A percentile compares a stretch with the other conserved stretches of the same genome.
Evolutionary conservation across 2,888 invertebrate genomes (phyloP).

Genomic region (Luffia ferchaultella): DNA sequence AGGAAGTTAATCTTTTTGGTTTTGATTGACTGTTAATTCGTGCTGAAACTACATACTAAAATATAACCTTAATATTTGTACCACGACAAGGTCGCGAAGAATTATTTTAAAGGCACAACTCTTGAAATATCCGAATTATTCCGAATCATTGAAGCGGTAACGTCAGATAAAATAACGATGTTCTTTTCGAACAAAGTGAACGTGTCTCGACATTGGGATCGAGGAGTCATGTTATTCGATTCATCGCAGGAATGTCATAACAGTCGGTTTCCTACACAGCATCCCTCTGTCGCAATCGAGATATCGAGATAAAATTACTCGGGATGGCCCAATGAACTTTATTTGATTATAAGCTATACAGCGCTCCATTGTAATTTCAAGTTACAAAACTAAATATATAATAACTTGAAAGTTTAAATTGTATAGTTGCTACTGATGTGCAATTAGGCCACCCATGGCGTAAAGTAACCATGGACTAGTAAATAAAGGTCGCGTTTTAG

Average conservation of each 20-base stretch:
- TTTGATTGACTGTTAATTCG: no score
- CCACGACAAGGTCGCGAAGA: no score
- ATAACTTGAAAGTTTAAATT: background rate
- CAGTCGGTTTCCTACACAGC: background rate
- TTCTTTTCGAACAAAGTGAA: no score
- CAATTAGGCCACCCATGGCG: background rate
- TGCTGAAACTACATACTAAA: no score
- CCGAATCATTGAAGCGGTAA: no score
- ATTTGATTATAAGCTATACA: background rate
- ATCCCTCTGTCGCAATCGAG: background rate
- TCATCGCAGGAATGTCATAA: constrained; percentile 21
- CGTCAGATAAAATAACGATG: no score
- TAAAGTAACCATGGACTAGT: no score
- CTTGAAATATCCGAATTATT: no score
- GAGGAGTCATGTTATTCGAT: constrained; percentile 1
- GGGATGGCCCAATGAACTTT: constrained; percentile 34
- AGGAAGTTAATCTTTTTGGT: no score
- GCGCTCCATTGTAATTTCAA: background rate
- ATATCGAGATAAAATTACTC: constrained; percentile 22
- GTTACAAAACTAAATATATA: background rate
- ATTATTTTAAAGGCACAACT: no score
- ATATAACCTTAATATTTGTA: no score
- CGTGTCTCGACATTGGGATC: background rate
- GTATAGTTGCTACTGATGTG: background rate
- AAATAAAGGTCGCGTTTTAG: no score